A percentile compares a stretch with the other conserved stretches of the same genome.
These are phyloP conservation scores for Porites cylindrica DNA, from an alignment of 92 coral and sea anemone species.

Conservation along the genomic window DNA sequence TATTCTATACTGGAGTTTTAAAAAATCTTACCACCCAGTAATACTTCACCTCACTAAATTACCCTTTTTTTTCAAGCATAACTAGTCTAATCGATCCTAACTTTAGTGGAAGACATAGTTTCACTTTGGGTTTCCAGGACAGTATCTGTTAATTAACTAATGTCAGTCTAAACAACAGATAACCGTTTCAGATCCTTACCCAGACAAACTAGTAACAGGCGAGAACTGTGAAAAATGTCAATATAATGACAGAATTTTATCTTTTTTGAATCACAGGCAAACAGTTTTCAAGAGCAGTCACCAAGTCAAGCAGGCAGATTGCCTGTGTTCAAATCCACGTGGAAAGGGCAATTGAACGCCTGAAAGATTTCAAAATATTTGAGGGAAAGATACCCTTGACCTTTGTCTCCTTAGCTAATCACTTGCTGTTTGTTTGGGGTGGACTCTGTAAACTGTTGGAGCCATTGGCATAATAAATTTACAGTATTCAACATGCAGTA, in stretches of 20 bases:
- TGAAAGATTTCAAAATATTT: constrained; percentile 71
- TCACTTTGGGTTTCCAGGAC: background rate
- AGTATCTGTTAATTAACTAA: constrained; percentile 31
- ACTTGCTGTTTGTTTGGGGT: constrained; percentile 67
- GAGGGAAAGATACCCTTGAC: constrained; percentile 77
- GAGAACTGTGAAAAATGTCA: constrained; percentile 10
- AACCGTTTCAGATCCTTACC: constrained; percentile 24
- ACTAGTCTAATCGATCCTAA: constrained; percentile 25
- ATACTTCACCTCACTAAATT: constrained; percentile 12
- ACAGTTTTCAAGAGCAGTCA: constrained; percentile 69
- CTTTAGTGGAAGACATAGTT: background rate
- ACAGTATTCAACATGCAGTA: constrained; percentile 24
- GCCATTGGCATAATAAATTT: constrained; percentile 33
- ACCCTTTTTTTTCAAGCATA: constrained; percentile 14
- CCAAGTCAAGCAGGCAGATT: constrained; percentile 64
- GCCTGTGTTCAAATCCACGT: constrained; percentile 77
- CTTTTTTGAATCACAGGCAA: constrained; percentile 51
- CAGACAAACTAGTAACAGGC: constrained; percentile 34
- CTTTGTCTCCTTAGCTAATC: constrained; percentile 62
- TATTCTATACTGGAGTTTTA: constrained; percentile 13
- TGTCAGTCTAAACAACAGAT: constrained; percentile 36
- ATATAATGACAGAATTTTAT: background rate
- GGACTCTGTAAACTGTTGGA: constrained; percentile 64
- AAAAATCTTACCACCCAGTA: constrained; percentile 25
- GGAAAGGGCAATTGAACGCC: constrained; percentile 68